phyloP scores from a whole-genome alignment of 1,140 invertebrate genomes.

The Hycleus cichorii region DNA sequence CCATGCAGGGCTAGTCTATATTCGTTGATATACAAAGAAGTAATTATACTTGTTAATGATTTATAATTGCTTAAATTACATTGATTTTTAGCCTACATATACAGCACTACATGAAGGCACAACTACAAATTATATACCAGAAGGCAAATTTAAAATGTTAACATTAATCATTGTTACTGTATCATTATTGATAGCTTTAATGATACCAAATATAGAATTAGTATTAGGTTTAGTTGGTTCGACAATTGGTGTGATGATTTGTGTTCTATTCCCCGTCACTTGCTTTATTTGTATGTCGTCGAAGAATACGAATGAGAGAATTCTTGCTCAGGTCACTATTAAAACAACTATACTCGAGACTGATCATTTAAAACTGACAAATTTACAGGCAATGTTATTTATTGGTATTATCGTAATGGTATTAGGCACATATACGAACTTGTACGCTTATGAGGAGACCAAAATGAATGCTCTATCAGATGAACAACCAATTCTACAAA shows the following conservation, averaged over 20 bases:
- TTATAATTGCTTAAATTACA: constrained; percentile 1
- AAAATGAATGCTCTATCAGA: constrained; percentile 21
- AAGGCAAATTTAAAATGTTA: constrained; percentile 67
- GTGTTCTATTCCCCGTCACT: constrained; percentile 81
- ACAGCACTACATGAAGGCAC: constrained; percentile 44
- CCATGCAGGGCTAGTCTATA: constrained; percentile 90
- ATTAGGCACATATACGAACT: constrained; percentile 78
- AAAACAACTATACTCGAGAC: not conserved
- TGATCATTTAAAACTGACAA: constrained; percentile 8
- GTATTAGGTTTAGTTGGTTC: constrained; percentile 88
- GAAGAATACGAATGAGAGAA: constrained; percentile 66
- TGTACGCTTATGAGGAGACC: constrained; percentile 60
- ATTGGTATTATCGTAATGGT: constrained; percentile 75
- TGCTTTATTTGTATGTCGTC: constrained; percentile 64
- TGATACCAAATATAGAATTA: constrained; percentile 85
- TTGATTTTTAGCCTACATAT: not conserved
- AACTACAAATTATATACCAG: constrained; percentile 61
- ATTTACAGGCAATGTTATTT: constrained; percentile 60
- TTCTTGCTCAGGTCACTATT: constrained; percentile 56
- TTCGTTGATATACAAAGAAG: constrained; percentile 82
- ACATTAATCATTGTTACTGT: constrained; percentile 67
- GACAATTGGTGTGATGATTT: constrained; percentile 91
- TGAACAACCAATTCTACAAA: constrained; percentile 16
- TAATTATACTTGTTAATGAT: constrained; percentile 41
- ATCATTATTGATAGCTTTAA: constrained; percentile 68